Evolutionary conservation across 2,113 vertebrate species (phyloP).

Genomic region (Petrocephalus microphthalmus): DNA sequence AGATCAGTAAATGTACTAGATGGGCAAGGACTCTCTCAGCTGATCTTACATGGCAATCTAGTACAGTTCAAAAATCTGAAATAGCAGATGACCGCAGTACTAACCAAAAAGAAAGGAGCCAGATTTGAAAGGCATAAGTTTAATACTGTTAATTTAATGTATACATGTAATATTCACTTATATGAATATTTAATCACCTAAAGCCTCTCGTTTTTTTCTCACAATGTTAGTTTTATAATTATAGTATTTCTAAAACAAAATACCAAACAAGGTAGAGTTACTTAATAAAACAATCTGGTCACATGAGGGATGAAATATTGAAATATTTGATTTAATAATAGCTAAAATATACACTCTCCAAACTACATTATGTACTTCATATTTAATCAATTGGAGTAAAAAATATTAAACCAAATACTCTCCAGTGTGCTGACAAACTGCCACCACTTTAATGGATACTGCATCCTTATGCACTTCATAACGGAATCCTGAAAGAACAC

Average conservation of each 20-base stretch:
- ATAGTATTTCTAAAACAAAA: constrained; percentile 1
- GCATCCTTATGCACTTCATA: neutral
- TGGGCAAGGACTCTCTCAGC: neutral
- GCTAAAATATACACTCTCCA: neutral
- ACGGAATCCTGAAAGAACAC: neutral
- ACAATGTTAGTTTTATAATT: neutral
- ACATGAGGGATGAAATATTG: neutral
- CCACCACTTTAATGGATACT: neutral
- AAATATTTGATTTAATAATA: neutral
- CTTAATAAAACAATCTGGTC: neutral
- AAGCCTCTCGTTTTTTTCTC: neutral
- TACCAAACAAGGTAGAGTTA: neutral
- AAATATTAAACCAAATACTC: neutral
- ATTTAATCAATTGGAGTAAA: neutral
- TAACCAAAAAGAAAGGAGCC: neutral
- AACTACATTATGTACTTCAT: neutral
- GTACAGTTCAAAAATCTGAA: neutral
- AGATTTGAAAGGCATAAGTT: neutral
- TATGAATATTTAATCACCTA: neutral
- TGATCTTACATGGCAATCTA: neutral
- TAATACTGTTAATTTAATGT: neutral
- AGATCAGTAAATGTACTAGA: neutral
- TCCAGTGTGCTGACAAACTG: neutral
- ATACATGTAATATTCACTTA: neutral
- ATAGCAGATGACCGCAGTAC: neutral